phyloP scores from a whole-genome alignment of 2,113 vertebrate species.

The Oncorhynchus nerka region DNA sequence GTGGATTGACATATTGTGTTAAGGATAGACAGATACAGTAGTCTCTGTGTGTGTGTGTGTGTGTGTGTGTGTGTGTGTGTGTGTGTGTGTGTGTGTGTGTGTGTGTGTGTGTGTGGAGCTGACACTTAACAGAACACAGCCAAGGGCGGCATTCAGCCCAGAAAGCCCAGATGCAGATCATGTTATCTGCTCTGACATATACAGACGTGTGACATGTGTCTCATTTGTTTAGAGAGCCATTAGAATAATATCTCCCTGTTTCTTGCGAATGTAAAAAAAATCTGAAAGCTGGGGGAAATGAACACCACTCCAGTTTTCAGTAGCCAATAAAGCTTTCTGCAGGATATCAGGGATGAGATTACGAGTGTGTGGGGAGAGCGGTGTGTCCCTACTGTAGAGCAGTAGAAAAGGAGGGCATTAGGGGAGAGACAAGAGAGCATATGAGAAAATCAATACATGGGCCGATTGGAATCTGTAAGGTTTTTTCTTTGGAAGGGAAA shows the following conservation, averaged over 20 bases:
- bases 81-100: background rate
- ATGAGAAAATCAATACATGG: constrained; percentile 40
- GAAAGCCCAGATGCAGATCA: background rate
- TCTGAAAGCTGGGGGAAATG: background rate
- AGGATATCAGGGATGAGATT: background rate
- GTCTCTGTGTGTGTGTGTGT: background rate
- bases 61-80: constrained; percentile 1
- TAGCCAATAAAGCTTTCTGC: too few relatives aligned
- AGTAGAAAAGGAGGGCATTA: too few relatives aligned
- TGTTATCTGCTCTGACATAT: background rate
- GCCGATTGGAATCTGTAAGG: constrained; percentile 18
- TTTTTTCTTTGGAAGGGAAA: constrained; percentile 30
- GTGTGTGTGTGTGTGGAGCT: background rate
- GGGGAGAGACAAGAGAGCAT: constrained; percentile 12
- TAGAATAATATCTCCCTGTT: background rate
- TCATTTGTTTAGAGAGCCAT: background rate
- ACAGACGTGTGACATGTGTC: background rate
- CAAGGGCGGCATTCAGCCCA: background rate
- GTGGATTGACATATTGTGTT: background rate
- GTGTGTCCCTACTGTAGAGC: background rate
- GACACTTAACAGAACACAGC: background rate
- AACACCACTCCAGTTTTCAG: too few relatives aligned
- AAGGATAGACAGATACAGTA: background rate
- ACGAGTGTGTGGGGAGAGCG: background rate
- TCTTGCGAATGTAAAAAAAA: background rate